Base-by-base conservation (phyloP, 2,113 vertebrate genomes). In the Sinocyclocheilus maitianheensis region DNA sequence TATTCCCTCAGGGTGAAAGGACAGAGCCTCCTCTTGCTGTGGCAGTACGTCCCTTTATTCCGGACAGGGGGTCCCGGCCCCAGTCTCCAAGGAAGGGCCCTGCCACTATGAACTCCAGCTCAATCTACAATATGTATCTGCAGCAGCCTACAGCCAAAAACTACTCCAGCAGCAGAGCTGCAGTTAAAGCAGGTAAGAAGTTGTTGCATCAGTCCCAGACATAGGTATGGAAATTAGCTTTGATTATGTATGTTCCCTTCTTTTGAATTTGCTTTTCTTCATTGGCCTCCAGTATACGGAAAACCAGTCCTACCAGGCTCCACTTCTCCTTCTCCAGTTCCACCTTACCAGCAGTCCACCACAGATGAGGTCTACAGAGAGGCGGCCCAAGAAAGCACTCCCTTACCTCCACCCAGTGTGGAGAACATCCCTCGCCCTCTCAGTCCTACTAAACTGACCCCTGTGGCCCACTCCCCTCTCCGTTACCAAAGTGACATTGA, bases 71-170 rank as follows among this genome's bases (percentile, higher is more conserved):
- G 11, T 98, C 97, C 81, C 95, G 97, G 88, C 98, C 98, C 34
- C 98, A 99, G 93, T 99, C 98, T 63, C 98, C 98, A 67, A 94
- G 98, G 76, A 99, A 98, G 91, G 98, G 98, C 18, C 98, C 98
- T 1, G 97, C 98, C 89, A 98, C 98, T 0, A 97, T 99, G 93
- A 99, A 99, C 93, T 99, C 97, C 89, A 99, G 98, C 90, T 99
- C 98, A 88, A 99, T 99, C 83, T 99, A 99, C 89, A 97, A 97
- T 76, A 94, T 99, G 96, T 99, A 99, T 91, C 97, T 99, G 89
- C 98, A 99, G 83, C 97, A 98, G 90, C 96, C 97, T 16, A 94
- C 97, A 63, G 93, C 96, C 85, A 99, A 98, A 94, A 97, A 94
- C 87, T 97, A 97, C 34, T 96, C 97, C 40, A 96, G 97, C 74